Evolutionary conservation across 2,113 vertebrate genomes (phyloP), one percentile per base, ranked within the genome.

Genomic region (Corvus moneduloides): DNA sequence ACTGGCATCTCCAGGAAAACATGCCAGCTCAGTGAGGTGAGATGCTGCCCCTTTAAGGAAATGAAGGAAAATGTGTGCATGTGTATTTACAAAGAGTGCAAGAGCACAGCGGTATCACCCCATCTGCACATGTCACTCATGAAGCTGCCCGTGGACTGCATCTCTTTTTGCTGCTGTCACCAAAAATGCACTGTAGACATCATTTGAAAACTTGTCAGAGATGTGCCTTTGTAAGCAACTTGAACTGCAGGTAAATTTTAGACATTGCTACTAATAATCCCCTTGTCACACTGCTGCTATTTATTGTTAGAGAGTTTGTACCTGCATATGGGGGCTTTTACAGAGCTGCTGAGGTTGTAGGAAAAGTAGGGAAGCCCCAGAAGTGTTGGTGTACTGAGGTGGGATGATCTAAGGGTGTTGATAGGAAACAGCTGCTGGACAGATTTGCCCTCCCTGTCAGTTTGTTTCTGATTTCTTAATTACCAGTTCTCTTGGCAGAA

Each of bases 391-490:
- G 10, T 67, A 12, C 17, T 35, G 84, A 91, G 71, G 67, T 77
- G 83, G 73, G 72, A 64, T 72, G 81, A 71, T 84, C 64, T 52
- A 52, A 82, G 81, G 13, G 71, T 95, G 90, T 67, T 92, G 90
- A 94, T 95, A 96, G 91, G 89, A 96, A 95, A 81, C 97, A 97
- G 97, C 93, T 96, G 95, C 96, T 95, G 93, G 92, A 88, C 88
- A 94, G 87, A 74, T 89, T 79, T 94, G 48, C 49, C 93, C 52
- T 78, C 67, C 75, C 61, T 95, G 96, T 97, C 96, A 95, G 89
- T 93, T 97, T 94, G 94, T 94, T 97, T 95, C 87, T 96, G 85
- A 95, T 95, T 91, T 87, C 97, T 92, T 97, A 95, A 97, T 97
- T 96, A 93, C 87, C 77, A 79, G 58, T 24, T 84, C 81, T 81